A percentile compares a stretch with the other conserved stretches of the same genome.
Evolutionary conservation across 2,113 vertebrate species (phyloP).

Genomic region (Rhipidura dahli): DNA sequence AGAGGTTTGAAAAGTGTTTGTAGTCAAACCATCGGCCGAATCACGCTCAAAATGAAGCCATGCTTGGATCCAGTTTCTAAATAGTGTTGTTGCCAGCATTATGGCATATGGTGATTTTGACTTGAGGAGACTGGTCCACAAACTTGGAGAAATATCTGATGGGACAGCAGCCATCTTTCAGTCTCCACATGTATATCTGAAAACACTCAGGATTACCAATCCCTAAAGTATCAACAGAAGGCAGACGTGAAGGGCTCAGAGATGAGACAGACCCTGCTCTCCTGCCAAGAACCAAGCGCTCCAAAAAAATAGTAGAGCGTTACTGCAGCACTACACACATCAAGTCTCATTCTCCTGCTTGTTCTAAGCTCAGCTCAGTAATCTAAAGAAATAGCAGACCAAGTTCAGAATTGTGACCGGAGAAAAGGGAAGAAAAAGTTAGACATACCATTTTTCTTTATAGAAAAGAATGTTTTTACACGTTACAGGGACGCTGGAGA

Average conservation of each 20-base stretch:
- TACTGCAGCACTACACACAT: neutral
- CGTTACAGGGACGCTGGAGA: neutral
- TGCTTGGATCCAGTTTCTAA: conserved; percentile 3
- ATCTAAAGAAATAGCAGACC: neutral
- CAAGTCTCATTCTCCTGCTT: neutral
- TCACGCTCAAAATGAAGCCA: neutral
- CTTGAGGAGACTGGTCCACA: neutral
- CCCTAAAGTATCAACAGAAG: neutral
- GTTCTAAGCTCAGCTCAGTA: neutral
- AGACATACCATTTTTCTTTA: neutral
- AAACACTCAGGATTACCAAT: neutral
- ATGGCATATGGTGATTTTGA: neutral
- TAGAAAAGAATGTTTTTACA: neutral
- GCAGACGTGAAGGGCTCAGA: neutral
- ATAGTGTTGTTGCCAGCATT: neutral
- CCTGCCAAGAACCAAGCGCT: neutral
- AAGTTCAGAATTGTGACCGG: neutral
- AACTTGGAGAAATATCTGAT: conserved; percentile 10
- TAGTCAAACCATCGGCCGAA: neutral
- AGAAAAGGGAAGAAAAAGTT: neutral
- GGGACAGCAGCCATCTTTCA: conserved; percentile 17
- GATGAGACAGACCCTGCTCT: neutral
- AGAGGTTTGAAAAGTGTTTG: neutral
- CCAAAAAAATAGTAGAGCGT: neutral
- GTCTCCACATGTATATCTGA: neutral